Base-by-base conservation (phyloP, 1,140 invertebrate genomes). In the Drosophila kanapiae region DNA sequence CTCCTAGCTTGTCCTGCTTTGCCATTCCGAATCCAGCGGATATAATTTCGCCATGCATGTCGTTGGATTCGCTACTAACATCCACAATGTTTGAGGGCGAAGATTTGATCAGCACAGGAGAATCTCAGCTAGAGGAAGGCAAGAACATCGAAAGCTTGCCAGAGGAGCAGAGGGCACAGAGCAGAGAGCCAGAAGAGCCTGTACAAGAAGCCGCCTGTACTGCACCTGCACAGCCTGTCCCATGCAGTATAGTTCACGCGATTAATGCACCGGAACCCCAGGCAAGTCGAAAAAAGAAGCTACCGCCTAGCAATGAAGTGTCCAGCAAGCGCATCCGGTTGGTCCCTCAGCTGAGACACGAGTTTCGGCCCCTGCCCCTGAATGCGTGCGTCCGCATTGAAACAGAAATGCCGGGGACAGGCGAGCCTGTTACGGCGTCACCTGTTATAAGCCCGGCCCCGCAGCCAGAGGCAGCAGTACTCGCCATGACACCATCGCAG, bases 261-360 rank as follows among this genome's bases (percentile, higher is more conserved):
- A 7, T 6, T 10, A 45, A 33, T 13, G 14, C 7, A 7, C 14
- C 31, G 2, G 9, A 5, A 3, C 10, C 5, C 6, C n/a, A 10
- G 33, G 49, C 11, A 4, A 38, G 0, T 16, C n/a, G 29, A 2
- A 56, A 47, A 43, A 33, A 38, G 6, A 40, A 51, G 23, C 29
- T 13, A 3, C 6, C 42, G 8, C 9, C 10, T 0, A 38, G 10
- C 23, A 29, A 16, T 13, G 9, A 9, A 6, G 3, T 18, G 6
- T 10, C 47, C 6, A 45, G 29, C 5, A 88, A 90, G 13, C 80
- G 27, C 40, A 16, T 27, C 13, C 81, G 69, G 3, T 14, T 80
- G 7, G 84, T 88, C 35, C 77, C 85, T 2, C 84, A 88, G 51
- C 16, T 88, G 8, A 54, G 54, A 14, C 84, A 88, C 35, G 74